Percentiles rank a stretch among this genome's conserved stretches.
Conservation (phyloP, 2,113 vertebrate species). For the Tichodroma muraria region DNA sequence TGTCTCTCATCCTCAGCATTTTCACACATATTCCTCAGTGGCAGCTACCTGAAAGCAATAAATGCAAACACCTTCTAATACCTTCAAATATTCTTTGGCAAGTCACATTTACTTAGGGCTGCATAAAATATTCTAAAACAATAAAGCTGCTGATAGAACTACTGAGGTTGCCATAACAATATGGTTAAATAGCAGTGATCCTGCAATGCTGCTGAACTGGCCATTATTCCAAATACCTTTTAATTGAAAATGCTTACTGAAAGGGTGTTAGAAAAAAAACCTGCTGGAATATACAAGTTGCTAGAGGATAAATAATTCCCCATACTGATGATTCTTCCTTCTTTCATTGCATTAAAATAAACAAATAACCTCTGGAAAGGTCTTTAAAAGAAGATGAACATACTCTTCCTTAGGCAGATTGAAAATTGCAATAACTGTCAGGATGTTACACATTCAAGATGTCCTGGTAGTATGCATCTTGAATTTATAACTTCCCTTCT, state of each 20-base stretch:
- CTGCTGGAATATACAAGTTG: neutral
- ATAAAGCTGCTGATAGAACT: neutral
- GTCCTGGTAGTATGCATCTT: neutral
- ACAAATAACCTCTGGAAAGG: neutral
- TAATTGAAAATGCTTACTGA: neutral
- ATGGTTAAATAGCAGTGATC: neutral
- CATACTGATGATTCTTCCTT: neutral
- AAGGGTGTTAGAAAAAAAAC: neutral
- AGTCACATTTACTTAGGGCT: neutral
- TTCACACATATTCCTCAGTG: neutral
- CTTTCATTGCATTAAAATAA: neutral
- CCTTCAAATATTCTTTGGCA: conserved; percentile 18
- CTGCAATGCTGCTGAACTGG: neutral
- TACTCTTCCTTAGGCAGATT: neutral
- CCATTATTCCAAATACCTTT: neutral
- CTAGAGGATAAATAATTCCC: neutral
- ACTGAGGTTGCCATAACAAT: neutral
- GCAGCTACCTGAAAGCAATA: neutral
- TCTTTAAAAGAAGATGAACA: neutral
- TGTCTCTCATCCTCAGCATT: neutral
- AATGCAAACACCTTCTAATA: conserved; percentile 1
- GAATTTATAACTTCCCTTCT: neutral
- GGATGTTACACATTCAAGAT: neutral
- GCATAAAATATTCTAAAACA: neutral
- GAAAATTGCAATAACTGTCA: neutral